Conservation (phyloP, 2,113 vertebrate genomes). For the Tretioscincus oriximinensis region DNA sequence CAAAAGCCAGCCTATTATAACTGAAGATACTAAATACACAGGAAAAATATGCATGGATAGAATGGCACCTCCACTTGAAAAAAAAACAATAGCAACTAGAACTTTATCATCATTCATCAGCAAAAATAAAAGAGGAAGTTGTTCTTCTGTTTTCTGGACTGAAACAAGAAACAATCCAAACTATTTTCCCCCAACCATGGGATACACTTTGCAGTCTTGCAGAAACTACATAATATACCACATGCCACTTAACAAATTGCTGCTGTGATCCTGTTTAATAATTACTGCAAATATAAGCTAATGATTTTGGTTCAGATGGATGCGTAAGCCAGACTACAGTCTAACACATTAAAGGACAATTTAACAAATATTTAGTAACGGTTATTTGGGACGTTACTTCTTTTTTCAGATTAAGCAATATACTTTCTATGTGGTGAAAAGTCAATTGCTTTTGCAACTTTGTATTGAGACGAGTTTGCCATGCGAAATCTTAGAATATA, state of each 20-base stretch:
- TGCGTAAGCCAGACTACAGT: neutral
- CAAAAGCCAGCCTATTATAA: neutral
- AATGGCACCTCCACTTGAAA: neutral
- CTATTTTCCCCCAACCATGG: neutral
- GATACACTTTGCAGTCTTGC: neutral
- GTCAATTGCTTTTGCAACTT: too few species aligned
- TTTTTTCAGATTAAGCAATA: too few species aligned
- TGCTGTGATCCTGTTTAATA: neutral
- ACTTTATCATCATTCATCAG: neutral
- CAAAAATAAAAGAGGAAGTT: neutral
- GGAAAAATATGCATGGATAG: neutral
- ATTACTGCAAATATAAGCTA: neutral
- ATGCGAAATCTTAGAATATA: too few species aligned
- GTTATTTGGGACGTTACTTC: too few species aligned
- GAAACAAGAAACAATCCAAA: neutral
- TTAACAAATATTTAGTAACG: too few species aligned
- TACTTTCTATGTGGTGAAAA: too few species aligned
- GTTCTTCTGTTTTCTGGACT: neutral
- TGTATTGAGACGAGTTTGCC: too few species aligned
- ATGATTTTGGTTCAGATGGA: too few species aligned
- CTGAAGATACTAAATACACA: too few species aligned
- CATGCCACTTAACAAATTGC: neutral
- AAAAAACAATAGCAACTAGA: neutral
- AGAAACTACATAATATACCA: neutral
- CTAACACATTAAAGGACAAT: neutral